Percentiles rank a stretch among this genome's conserved stretches.
Evolutionary conservation across 2,113 vertebrate species (phyloP).

Genomic region (Onychorhynchus coronatus): DNA sequence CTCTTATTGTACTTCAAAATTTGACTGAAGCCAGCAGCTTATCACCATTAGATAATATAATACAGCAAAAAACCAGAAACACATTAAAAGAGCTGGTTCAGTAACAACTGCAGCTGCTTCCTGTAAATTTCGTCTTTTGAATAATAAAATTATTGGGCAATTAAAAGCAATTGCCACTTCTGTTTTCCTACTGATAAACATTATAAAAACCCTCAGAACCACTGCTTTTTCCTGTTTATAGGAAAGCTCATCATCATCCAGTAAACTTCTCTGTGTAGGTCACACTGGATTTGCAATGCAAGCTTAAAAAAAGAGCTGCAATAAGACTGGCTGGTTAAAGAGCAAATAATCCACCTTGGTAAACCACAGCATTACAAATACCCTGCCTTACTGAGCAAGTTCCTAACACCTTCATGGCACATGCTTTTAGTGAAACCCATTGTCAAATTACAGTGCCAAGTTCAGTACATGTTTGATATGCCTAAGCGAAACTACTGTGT

Average conservation of each 20-base stretch:
- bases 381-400: not conserved
- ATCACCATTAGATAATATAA: constrained; percentile 13
- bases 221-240: constrained; percentile 23
- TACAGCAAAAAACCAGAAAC: constrained; percentile 1
- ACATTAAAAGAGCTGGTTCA: constrained; percentile 43
- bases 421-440: not conserved
- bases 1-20: constrained; percentile 12
- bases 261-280: not conserved
- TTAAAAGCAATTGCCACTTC: constrained; percentile 60
- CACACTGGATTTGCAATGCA: not conserved
- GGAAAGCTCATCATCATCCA: constrained; percentile 10
- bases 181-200: constrained; percentile 59
- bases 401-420: not conserved
- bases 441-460: not conserved
- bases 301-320: not conserved
- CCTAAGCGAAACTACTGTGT: not conserved
- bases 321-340: not conserved
- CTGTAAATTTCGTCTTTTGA: constrained; percentile 55
- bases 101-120: constrained; percentile 59
- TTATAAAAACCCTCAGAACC: constrained; percentile 37
- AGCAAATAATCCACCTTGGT: not conserved
- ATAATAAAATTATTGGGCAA: constrained; percentile 57
- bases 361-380: not conserved
- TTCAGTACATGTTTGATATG: not conserved
- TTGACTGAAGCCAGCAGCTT: constrained; percentile 24